Evolutionary conservation across 1,140 invertebrate species (phyloP).

Genomic region (Scaptomyza montana): DNA sequence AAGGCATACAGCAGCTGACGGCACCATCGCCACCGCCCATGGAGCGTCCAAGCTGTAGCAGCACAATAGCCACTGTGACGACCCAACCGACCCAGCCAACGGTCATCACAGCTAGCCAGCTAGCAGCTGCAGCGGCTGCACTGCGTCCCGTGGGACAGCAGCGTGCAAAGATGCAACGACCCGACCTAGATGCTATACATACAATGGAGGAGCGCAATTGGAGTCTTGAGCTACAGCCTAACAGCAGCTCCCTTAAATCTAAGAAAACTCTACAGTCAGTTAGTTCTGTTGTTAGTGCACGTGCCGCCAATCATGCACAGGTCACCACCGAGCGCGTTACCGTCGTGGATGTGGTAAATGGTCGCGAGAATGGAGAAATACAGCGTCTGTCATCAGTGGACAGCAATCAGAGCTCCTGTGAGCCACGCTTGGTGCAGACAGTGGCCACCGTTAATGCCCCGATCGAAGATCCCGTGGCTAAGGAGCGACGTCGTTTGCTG

Average conservation of each 20-base stretch:
- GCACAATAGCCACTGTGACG: neutral
- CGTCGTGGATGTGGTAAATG: slow-evolving; percentile 1
- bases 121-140: slow-evolving; percentile 64
- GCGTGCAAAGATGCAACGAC: slow-evolving; percentile 26
- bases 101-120: slow-evolving; percentile 59
- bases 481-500: slow-evolving; percentile 81
- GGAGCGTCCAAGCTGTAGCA: slow-evolving; percentile 13
- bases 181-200: slow-evolving; percentile 79
- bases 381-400: slow-evolving; percentile 70
- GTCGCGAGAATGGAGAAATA: slow-evolving; percentile 53
- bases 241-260: slow-evolving; percentile 58
- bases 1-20: slow-evolving; percentile 68
- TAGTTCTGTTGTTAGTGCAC: slow-evolving; percentile 55
- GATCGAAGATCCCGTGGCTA: slow-evolving; percentile 56
- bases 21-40: slow-evolving; percentile 61
- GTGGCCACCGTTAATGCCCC: slow-evolving; percentile 66
- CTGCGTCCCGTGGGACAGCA: slow-evolving; percentile 58
- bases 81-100: slow-evolving; percentile 19
- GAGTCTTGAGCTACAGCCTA: slow-evolving; percentile 74
- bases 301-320: slow-evolving; percentile 63
- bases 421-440: slow-evolving; percentile 64
- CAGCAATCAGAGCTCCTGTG: slow-evolving; percentile 70
- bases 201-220: slow-evolving; percentile 67
- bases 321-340: slow-evolving; percentile 22
- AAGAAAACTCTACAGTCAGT: slow-evolving; percentile 67